Base-by-base conservation (phyloP, 2,797 vertebrate genomes). In the Pitangus sulphuratus region DNA sequence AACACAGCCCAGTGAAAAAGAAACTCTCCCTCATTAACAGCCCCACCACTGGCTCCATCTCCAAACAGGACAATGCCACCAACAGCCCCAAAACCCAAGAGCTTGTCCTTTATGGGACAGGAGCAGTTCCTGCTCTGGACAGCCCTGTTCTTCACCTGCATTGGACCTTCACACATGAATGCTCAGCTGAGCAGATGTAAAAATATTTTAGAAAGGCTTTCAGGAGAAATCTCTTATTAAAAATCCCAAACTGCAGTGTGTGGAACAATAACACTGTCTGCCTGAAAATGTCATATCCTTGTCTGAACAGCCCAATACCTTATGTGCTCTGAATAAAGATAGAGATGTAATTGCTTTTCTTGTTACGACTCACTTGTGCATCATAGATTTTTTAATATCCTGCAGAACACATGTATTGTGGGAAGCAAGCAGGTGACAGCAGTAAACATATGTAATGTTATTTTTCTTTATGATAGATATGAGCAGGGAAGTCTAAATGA, bases 341-440 rank as follows among this genome's bases (percentile, higher is more conserved):
- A 95, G 95, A 96, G 96, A 94, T 96, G 95, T 97, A 97, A 98
- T 98, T 98, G 96, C 95, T 97, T 97, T 97, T 90, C 96, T 95
- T 95, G 91, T 97, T 97, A 97, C 94, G 78, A 98, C 96, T 97
- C 97, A 97, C 97, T 97, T 97, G 97, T 96, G 97, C 96, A 98
- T 95, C 97, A 95, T 97, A 97, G 97, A 96, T 95, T 97, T 97
- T 97, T 97, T 97, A 97, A 98, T 97, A 98, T 98, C 97, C 97
- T 97, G 96, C 95, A 96, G 90, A 98, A 97, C 92, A 95, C 97
- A 95, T 97, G 97, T 97, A 97, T 93, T 96, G 94, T 94, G 94
- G 88, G 95, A 97, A 96, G 90, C 84, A 96, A 97, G 91, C 96
- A 97, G 95, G 95, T 95, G 97, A 97, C 96, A 96, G 96, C 81